phyloP scores from a whole-genome alignment of 2,113 vertebrate genomes.

The Turdus rufiventris region DNA sequence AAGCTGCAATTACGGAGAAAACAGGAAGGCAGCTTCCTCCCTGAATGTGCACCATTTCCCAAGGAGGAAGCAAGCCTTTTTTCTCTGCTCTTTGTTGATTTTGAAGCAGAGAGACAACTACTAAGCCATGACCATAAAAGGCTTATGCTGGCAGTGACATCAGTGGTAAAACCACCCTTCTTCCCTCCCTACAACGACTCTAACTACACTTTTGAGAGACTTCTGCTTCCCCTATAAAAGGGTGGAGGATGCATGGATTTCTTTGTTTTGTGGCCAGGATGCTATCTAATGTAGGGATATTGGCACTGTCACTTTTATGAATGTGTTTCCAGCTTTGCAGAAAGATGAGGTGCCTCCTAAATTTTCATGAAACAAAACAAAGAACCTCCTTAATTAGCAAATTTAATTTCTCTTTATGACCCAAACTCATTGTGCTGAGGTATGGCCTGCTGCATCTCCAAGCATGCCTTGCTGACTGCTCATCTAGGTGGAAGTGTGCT shows the following conservation, averaged over 20 bases:
- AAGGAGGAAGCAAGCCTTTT: constrained; percentile 78
- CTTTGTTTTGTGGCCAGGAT: neutral
- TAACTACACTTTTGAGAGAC: constrained; percentile 28
- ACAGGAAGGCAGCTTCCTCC: constrained; percentile 94
- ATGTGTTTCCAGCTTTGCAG: neutral
- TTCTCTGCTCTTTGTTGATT: constrained; percentile 77
- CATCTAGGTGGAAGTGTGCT: neutral
- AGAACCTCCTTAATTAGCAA: neutral
- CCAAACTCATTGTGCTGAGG: neutral
- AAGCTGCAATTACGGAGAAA: constrained; percentile 82
- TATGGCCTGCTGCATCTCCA: neutral
- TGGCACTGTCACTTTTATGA: neutral
- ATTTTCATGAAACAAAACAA: neutral
- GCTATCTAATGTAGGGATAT: neutral
- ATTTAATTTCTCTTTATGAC: neutral
- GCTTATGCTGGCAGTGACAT: constrained; percentile 63
- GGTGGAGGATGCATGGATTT: neutral
- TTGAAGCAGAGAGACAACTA: constrained; percentile 72
- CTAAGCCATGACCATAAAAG: constrained; percentile 74
- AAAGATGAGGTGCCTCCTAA: neutral
- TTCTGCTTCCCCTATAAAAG: constrained; percentile 54
- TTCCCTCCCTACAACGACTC: neutral
- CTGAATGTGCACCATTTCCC: constrained; percentile 84
- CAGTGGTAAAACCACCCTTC: neutral
- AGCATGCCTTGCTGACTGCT: neutral